Base-by-base conservation (phyloP, 2,113 vertebrate genomes). In the Passer montanus region DNA sequence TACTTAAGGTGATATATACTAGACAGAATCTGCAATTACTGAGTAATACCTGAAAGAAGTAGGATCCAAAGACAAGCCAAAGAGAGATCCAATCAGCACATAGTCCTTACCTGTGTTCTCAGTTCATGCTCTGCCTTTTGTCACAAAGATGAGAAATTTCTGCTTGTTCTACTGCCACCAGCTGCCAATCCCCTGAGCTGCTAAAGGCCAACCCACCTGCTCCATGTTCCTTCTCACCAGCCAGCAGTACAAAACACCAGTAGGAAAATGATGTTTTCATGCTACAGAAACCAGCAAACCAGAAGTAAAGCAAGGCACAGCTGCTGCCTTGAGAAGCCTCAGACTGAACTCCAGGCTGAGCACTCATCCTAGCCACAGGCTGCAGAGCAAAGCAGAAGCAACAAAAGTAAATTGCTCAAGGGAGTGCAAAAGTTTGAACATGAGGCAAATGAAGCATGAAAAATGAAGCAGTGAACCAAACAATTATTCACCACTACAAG, bases 361-460 rank as follows among this genome's bases (percentile, higher is more conserved):
- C 66, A 30, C 80, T 96, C 10, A 1, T 47, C 73, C 67, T 91
- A 93, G 83, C 94, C 95, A 90, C 69, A 92, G 93, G 90, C 95
- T 93, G 73, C 90, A 92, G 83, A 82, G 94, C 62, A 90, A 93
- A 94, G 77, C 90, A 84, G 90, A 69, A 87, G 80, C 79, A 90
- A 96, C 94, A 95, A 93, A 95, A 95, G 85, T 90, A 80, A 93
- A 95, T 96, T 84, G 90, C 96, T 96, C 94, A 88, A 92, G 93
- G 92, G 95, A 97, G 84, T 93, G 94, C 76, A 94, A 94, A 96
- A 97, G 94, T 97, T 96, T 93, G 94, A 97, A 56, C 95, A 92
- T 90, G 92, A 93, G 66, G 76, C 77, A 96, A 97, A 96, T 96
- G 95, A 97, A 97, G 95, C 93, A 82, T 96, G 90, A 96, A 95